These are phyloP conservation scores for Ophion ellenae DNA, from an alignment of 2,888 invertebrate species.

Conservation along the genomic window DNA sequence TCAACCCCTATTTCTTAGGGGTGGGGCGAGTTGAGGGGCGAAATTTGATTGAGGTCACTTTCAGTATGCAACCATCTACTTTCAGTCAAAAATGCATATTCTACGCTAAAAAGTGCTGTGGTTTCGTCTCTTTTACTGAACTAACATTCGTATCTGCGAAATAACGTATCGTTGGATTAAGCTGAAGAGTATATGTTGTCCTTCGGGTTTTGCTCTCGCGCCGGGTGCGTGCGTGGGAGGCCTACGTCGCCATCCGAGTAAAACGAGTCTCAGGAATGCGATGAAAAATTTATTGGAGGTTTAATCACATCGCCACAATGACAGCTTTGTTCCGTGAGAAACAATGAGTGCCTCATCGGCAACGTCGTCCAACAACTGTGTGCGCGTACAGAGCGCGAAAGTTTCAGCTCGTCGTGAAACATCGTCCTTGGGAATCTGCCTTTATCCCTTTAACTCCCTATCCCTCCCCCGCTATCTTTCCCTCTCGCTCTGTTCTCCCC, in stretches of 20 bases:
- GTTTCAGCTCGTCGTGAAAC: constrained; percentile 15
- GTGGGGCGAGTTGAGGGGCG: no score
- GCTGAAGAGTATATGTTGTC: constrained; percentile 10
- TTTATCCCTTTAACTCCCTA: neutral
- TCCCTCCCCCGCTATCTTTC: neutral
- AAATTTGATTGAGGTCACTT: no score
- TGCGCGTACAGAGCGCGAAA: constrained; percentile 14
- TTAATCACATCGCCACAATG: constrained; percentile 79
- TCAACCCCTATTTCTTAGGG: no score
- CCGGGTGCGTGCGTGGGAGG: neutral
- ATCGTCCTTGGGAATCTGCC: constrained; percentile 8
- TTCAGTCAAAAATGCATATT: no score
- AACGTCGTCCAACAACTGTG: constrained; percentile 15
- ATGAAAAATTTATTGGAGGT: constrained; percentile 78
- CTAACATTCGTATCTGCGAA: neutral
- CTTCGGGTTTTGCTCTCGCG: neutral
- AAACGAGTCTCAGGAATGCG: constrained; percentile 58
- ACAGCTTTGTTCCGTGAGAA: constrained; percentile 75
- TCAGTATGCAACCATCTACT: no score
- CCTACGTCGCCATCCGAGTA: constrained; percentile 1
- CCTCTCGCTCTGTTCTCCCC: neutral
- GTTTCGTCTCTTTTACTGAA: no score
- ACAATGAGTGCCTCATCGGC: constrained; percentile 70
- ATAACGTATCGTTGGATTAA: constrained; percentile 19
- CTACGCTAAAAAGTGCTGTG: no score